Evolutionary conservation across 1,140 invertebrate species (phyloP), one percentile per base, ranked within the genome.

Genomic region (Nylanderia fulva): DNA sequence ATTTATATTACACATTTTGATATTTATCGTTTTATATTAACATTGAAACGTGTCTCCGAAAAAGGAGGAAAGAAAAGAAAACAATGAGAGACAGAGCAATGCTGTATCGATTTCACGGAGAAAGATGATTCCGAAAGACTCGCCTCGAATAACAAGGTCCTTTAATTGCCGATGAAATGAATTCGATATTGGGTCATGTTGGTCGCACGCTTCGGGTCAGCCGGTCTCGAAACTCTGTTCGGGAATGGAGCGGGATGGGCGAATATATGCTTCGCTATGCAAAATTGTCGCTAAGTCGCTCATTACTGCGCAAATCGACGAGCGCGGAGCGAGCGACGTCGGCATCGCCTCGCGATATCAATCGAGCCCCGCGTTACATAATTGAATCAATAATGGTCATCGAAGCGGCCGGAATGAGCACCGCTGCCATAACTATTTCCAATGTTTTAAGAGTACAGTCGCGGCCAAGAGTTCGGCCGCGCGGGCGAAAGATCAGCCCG

Each of bases 361-460:
- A 88, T 87, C 75, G 48, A 66, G 66, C 11, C 58, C 58, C 68
- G 36, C 56, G 66, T 91, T 91, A 91, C 86, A 91, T 91, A 91
- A 91, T 91, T 91, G 84, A 91, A 91, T 87, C 90, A 82, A 90
- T 89, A 92, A 86, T 86, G 56, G 64, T n/a, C 33, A 52, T 42
- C 74, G 79, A 68, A 45, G 7, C 29, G 54, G 42, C 27, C 33
- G 2, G 72, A 77, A 79, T 93, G 91, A 93, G 93, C 82, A 86
- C 91, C 93, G 66, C 93, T 93, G 93, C 83, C 91, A 92, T 92
- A 94, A 93, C 93, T 94, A 94, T 93, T 93, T 93, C 91, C 93
- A 92, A 93, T 93, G 93, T 93, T 93, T 93, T 93, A 92, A 92
- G 90, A 76, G 90, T 92, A 92, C 91, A 92, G 87, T 92, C 90